Conservation (phyloP, 2,797 vertebrate species). For the Coregonus suidteri region DNA sequence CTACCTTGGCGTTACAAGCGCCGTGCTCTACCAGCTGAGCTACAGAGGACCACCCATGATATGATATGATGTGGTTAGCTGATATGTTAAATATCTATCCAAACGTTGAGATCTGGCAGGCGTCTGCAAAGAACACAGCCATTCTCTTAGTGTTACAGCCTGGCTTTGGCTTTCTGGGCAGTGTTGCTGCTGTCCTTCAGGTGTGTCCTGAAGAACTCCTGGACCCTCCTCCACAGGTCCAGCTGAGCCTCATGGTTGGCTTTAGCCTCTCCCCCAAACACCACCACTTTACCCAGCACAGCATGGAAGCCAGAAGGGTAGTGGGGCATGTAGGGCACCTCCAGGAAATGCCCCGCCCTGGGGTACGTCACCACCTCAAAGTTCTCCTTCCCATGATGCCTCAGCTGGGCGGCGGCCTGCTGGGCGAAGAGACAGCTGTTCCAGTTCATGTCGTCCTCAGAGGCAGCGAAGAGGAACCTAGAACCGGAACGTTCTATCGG, state of each 20-base stretch:
- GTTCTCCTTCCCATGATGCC: conserved; percentile 70
- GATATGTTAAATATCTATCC: no score
- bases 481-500: conserved; percentile 59
- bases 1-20: no score
- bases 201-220: conserved; percentile 80
- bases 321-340: conserved; percentile 83
- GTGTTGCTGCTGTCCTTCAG: conserved; percentile 52
- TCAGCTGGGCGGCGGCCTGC: no score
- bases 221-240: conserved; percentile 83
- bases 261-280: no score
- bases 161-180: conserved; percentile 30
- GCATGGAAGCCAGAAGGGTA: conserved; percentile 75
- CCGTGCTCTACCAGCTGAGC: no score
- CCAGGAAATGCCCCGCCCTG: conserved; percentile 86
- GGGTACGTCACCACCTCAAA: conserved; percentile 82
- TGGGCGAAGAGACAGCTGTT: conserved; percentile 74
- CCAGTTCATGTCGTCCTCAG: conserved; percentile 79
- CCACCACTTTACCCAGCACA: conserved; percentile 57
- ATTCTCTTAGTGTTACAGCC: conserved; percentile 19
- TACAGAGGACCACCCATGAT: no score
- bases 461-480: no score
- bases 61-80: no score
- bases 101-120: no score
- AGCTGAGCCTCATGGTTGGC: conserved; percentile 72
- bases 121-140: no score